Conservation (phyloP, 1,140 invertebrate genomes). For the Lepidotrigona ventralis region DNA sequence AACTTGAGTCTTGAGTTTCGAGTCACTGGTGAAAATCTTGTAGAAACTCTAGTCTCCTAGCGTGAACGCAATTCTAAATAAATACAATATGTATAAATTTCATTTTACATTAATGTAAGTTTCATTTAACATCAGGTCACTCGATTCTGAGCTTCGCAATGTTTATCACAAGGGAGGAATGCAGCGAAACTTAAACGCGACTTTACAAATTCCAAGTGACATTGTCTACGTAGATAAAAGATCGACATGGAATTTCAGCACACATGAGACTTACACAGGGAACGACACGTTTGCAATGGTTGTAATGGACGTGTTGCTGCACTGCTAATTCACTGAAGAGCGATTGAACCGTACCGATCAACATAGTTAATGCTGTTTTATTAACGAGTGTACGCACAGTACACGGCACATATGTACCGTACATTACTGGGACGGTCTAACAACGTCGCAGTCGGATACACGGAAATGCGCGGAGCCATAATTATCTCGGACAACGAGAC, state of each 20-base stretch:
- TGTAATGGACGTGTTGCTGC: slow-evolving; percentile 29
- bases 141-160: neutral
- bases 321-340: slow-evolving; percentile 58
- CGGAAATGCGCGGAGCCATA: slow-evolving; percentile 42
- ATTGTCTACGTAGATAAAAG: neutral
- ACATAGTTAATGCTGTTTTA: slow-evolving; percentile 60
- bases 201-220: too few species aligned
- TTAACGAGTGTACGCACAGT: slow-evolving; percentile 41
- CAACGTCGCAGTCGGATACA: slow-evolving; percentile 28
- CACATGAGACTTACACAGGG: neutral
- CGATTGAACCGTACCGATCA: slow-evolving; percentile 53
- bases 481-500: slow-evolving; percentile 59
- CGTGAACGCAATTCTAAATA: too few species aligned
- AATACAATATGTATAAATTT: too few species aligned
- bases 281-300: neutral
- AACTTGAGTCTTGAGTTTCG: too few species aligned
- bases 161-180: neutral
- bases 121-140: neutral
- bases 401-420: slow-evolving; percentile 31
- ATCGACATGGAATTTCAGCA: neutral
- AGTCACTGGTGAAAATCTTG: too few species aligned
- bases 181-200: too few species aligned
- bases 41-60: too few species aligned
- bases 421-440: slow-evolving; percentile 39
- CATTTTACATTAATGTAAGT: too few species aligned